These are phyloP conservation scores for Ophion costatus DNA, from an alignment of 2,888 invertebrate species.

Conservation along the genomic window DNA sequence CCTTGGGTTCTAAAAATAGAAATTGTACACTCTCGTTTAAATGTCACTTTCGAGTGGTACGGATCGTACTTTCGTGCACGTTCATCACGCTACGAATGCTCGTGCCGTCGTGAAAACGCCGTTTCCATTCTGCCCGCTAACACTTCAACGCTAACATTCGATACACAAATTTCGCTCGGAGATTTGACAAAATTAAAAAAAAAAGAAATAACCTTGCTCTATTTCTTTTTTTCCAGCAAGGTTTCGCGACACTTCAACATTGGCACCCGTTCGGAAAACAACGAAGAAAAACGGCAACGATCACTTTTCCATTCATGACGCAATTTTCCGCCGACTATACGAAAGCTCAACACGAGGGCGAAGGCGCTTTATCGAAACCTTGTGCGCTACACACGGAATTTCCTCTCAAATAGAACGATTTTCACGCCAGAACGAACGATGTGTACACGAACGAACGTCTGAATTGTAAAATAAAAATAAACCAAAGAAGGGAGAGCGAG, in stretches of 20 bases:
- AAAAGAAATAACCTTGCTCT: not conserved
- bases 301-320: not conserved
- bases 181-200: not conserved
- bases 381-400: not conserved
- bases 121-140: not conserved
- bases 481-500: not conserved
- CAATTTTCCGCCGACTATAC: not conserved
- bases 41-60: constrained; percentile 13
- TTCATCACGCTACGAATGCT: not conserved
- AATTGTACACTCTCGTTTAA: not conserved
- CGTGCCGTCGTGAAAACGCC: not conserved
- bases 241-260: not conserved
- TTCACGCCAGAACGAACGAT: constrained; percentile 6
- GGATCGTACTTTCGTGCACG: not conserved
- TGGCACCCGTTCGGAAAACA: not conserved
- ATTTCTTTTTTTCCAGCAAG: not conserved
- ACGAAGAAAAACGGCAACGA: not conserved
- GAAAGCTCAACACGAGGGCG: not conserved
- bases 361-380: not conserved
- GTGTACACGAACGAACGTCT: constrained; percentile 5
- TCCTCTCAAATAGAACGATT: not conserved
- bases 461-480: constrained; percentile 21
- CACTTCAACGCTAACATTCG: not conserved
- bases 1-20: constrained; percentile 7
- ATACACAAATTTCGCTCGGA: not conserved